Evolutionary conservation across 2,888 invertebrate species (phyloP).

Genomic region (Dysmachus trigonus): DNA sequence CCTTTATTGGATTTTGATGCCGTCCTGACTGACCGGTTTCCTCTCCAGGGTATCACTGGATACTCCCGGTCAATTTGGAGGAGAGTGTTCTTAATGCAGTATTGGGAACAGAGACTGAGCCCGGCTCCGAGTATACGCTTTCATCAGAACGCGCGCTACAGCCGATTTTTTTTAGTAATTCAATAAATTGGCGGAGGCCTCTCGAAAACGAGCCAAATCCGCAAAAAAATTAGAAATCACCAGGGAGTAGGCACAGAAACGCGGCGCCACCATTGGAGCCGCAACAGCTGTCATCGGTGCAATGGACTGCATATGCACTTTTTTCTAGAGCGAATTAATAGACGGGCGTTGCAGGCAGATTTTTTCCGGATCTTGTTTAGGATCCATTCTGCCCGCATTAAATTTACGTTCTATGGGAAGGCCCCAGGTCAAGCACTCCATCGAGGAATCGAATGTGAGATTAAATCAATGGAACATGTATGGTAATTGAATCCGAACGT

Average conservation of each 20-base stretch:
- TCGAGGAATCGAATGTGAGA: not conserved
- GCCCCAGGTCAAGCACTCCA: not conserved
- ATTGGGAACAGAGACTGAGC: not conserved
- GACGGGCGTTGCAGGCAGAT: not conserved
- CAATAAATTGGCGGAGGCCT: not conserved
- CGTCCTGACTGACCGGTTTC: not conserved
- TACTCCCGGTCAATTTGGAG: not conserved
- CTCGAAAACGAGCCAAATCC: not conserved
- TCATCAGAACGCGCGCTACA: not conserved
- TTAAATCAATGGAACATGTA: not conserved
- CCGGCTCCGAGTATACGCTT: not conserved
- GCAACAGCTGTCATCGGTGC: not conserved
- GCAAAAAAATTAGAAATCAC: not conserved
- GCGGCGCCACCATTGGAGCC: not conserved
- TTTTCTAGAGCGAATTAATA: not conserved
- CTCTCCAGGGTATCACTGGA: not conserved
- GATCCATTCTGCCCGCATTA: not conserved
- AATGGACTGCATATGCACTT: not conserved
- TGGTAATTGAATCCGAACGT: not conserved
- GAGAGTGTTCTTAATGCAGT: not conserved
- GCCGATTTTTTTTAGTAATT: not conserved
- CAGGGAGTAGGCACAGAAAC: not conserved
- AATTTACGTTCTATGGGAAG: not conserved
- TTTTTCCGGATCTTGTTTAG: not conserved
- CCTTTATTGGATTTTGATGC: slow-evolving; percentile 19